Percentiles rank a stretch among this genome's conserved stretches.
These are phyloP conservation scores for Alligator sinensis DNA, from an alignment of 2,113 vertebrate species.

Conservation along the genomic window DNA sequence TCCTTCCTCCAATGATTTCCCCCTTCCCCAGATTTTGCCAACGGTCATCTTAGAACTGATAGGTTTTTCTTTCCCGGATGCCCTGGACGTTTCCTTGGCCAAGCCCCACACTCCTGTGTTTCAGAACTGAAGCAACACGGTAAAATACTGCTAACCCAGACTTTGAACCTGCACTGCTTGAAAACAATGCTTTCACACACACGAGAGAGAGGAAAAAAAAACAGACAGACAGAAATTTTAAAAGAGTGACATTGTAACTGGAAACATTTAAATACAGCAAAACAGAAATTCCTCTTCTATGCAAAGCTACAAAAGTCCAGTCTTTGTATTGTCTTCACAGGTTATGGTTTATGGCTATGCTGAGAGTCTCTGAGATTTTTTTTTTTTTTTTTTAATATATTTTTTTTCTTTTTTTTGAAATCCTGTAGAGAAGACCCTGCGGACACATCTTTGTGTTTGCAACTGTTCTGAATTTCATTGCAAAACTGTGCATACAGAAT, in stretches of 20 bases:
- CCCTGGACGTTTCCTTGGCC: conserved; percentile 63
- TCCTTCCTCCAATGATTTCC: conserved; percentile 5
- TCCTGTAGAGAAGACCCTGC: conserved; percentile 82
- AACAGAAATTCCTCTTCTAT: conserved; percentile 77
- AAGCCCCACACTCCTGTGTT: conserved; percentile 70
- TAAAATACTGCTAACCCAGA: conserved; percentile 79
- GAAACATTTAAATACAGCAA: conserved; percentile 81
- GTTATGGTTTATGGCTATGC: conserved; percentile 94
- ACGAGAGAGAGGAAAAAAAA: conserved; percentile 46
- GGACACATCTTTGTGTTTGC: conserved; percentile 75
- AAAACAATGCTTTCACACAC: conserved; percentile 71
- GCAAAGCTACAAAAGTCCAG: conserved; percentile 79
- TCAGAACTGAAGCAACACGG: conserved; percentile 69
- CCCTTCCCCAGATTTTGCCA: conserved; percentile 17
- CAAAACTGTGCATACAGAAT: conserved; percentile 88
- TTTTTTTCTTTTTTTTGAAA: conserved; percentile 77
- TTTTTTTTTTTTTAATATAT: conserved; percentile 71
- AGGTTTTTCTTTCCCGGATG: neutral
- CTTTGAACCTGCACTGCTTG: conserved; percentile 74
- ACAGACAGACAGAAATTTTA: conserved; percentile 63
- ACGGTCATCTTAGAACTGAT: neutral
- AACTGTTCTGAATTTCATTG: conserved; percentile 82
- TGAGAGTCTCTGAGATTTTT: conserved; percentile 87
- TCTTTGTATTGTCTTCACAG: conserved; percentile 88
- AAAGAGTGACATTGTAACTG: conserved; percentile 77